Base-by-base conservation (phyloP, 2,113 vertebrate species). In the Turnix velox region DNA sequence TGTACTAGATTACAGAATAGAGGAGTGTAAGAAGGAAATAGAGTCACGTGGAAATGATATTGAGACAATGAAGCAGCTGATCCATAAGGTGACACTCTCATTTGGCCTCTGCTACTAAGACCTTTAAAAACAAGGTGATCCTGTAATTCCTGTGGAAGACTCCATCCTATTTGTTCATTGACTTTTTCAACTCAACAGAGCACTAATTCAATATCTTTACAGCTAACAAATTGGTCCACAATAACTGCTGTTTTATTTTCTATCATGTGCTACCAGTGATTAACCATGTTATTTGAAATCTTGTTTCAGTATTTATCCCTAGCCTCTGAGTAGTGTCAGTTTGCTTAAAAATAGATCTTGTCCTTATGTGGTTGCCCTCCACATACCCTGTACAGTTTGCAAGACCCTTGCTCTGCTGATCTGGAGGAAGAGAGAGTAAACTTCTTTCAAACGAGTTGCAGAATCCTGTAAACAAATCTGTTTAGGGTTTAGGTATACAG, bases 21-120 rank as follows among this genome's bases (percentile, higher is more conserved):
- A 97, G 25, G 98, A 99, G 25, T 93, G 99, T 79, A 98, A 98
- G 93, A 98, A 98, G 65, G 97, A 98, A 95, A 97, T 97, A 39
- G 98, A 98, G 82, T 98, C 98, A 25, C 97, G 97, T 55, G 98
- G 98, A 90, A 98, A 98, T 3, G 98, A 98, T 62, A 98, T 98
- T 83, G 97, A 95, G 40, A 94, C 71, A 90, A 98, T 98, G 98
- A 98, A 98, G 92, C 98, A 98, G 62, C 98, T 97, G 94, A 98
- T 98, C 51, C 69, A 57, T 55, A 97, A 98, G 98, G 99, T 99
- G 72, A 43, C 35, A 48, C 35, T 28, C 6, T 75, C 20, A 28
- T 77, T 37, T 55, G 42, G 18, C 19, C 31, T 52, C 62, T 85
- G 31, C 61, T 82, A 18, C 68, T 85, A 73, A 81, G 33, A 27